phyloP scores from a whole-genome alignment of 2,888 invertebrate species.

The Autographa pulchrina region DNA sequence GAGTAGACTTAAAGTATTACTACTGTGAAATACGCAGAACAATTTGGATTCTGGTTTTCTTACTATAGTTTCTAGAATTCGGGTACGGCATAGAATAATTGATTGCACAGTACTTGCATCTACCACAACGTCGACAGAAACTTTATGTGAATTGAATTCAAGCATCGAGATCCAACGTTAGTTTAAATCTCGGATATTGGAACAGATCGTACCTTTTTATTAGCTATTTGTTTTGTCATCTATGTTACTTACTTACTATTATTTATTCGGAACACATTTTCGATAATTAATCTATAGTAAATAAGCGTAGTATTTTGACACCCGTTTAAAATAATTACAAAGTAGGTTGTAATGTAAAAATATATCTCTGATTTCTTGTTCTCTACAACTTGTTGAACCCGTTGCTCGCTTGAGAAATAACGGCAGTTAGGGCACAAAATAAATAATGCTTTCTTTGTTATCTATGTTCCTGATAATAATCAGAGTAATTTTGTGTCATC shows the following conservation, averaged over 20 bases:
- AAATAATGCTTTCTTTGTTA: too few species aligned
- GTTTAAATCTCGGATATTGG: not conserved
- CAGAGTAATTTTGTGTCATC: not conserved
- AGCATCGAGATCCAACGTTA: not conserved
- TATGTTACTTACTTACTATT: too few species aligned
- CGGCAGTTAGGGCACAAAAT: too few species aligned
- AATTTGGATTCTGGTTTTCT: not conserved
- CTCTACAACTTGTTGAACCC: too few species aligned
- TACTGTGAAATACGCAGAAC: not conserved
- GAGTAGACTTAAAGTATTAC: not conserved
- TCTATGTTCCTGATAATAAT: too few species aligned
- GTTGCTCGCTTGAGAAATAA: too few species aligned
- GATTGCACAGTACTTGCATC: constrained; percentile 1
- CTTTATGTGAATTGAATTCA: constrained; percentile 4
- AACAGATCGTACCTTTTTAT: not conserved
- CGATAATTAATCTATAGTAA: too few species aligned
- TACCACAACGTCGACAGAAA: not conserved
- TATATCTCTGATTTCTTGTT: too few species aligned
- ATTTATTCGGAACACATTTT: too few species aligned
- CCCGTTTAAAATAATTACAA: too few species aligned
- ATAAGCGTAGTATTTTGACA: too few species aligned
- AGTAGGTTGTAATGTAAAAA: too few species aligned
- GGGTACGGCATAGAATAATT: not conserved
- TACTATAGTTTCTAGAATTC: not conserved
- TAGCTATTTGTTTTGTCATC: not conserved